A percentile compares a stretch with the other conserved stretches of the same genome.
Conservation (phyloP, 1,140 invertebrate species). For the Oreohelix idahoensis region DNA sequence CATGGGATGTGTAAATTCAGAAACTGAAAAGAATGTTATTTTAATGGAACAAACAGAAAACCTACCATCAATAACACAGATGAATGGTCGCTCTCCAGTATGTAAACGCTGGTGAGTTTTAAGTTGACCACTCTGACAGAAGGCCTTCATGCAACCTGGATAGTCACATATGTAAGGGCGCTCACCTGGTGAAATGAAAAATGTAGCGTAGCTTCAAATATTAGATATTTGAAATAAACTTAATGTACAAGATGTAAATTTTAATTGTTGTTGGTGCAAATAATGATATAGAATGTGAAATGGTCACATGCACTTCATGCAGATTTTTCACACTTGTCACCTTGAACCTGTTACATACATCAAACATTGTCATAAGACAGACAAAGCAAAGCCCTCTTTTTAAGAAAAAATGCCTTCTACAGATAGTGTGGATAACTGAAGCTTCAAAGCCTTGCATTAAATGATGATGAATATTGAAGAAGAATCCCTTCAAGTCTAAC, state of each 20-base stretch:
- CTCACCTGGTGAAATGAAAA: slow-evolving; percentile 77
- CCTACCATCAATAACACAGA: slow-evolving; percentile 79
- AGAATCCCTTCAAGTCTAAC: neutral
- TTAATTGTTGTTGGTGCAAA: too few relatives aligned
- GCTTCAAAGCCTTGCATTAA: neutral
- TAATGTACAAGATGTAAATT: too few relatives aligned
- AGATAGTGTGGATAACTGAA: neutral
- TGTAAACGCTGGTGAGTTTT: slow-evolving; percentile 88
- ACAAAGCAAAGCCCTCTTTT: neutral
- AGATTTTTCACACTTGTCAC: too few relatives aligned
- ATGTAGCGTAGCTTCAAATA: too few relatives aligned
- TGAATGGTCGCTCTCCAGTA: slow-evolving; percentile 87
- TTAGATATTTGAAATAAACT: too few relatives aligned
- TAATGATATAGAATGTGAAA: too few relatives aligned
- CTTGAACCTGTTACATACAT: slow-evolving; percentile 28
- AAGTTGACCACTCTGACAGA: slow-evolving; percentile 87
- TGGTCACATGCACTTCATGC: too few relatives aligned
- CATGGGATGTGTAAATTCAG: too few relatives aligned
- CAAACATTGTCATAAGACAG: slow-evolving; percentile 14
- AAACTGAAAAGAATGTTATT: too few relatives aligned
- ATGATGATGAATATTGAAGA: neutral
- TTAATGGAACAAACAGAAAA: neutral
- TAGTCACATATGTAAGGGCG: slow-evolving; percentile 85
- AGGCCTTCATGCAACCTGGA: slow-evolving; percentile 83
- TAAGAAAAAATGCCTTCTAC: slow-evolving; percentile 2